phyloP scores from a whole-genome alignment of 2,888 invertebrate genomes.

The Acheta domesticus region DNA sequence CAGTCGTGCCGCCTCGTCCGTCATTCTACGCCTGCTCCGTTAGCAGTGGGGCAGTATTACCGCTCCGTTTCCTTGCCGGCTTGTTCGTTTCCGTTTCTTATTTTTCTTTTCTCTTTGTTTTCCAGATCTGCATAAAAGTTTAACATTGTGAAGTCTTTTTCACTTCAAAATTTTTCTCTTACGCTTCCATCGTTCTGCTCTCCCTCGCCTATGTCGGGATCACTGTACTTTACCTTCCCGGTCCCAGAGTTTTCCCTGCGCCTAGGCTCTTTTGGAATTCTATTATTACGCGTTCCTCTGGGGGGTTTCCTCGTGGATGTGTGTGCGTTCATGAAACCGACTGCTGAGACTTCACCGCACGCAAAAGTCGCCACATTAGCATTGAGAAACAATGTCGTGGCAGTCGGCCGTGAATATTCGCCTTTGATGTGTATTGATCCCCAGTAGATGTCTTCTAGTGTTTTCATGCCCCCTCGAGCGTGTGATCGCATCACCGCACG shows the following conservation, averaged over 20 bases:
- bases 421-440: conserved; percentile 26
- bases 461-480: background rate
- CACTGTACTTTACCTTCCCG: background rate
- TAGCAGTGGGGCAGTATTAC: conserved; percentile 22
- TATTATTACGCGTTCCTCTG: conserved; percentile 11
- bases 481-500: conserved; percentile 18
- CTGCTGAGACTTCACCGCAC: background rate
- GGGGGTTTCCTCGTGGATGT: background rate
- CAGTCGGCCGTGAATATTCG: conserved; percentile 24
- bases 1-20: background rate
- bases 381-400: conserved; percentile 28
- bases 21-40: background rate
- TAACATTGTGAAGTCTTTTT: background rate
- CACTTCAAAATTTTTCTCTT: background rate
- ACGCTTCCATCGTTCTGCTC: background rate
- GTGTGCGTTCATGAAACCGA: background rate
- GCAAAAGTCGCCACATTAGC: conserved; percentile 24
- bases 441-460: conserved; percentile 7
- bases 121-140: background rate
- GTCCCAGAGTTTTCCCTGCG: background rate
- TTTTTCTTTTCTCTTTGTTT: conserved; percentile 11
- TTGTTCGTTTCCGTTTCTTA: background rate
- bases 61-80: background rate
- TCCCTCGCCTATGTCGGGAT: background rate
- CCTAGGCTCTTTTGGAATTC: background rate